Base-by-base conservation (phyloP, 1,140 invertebrate genomes). In the Colletes latitarsis region DNA sequence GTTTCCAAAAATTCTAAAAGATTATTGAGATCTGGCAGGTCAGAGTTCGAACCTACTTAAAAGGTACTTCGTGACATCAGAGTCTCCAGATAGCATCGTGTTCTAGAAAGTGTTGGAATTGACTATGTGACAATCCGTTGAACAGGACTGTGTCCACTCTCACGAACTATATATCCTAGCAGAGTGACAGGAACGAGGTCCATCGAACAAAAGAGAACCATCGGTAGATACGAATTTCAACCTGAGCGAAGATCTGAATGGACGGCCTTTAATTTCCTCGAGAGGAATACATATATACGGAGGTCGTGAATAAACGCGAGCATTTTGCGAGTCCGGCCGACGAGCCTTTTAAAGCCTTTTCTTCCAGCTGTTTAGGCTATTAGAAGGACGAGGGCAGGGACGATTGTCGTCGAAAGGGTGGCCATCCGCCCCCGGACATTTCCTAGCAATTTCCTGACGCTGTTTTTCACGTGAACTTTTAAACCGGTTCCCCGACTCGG, bases 371-470 rank as follows among this genome's bases (percentile, higher is more conserved):
- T 82, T 87, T 87, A 78, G 80, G 75, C 84, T 84, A 85, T 89
- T 85, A 85, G 84, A 84, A 77, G 75, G 77, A 71, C 77, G 69
- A 77, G 39, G 70, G 39, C 15, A 19, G 70, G 64, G 66, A 73
- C 64, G 83, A 81, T 58, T 21, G 60, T 53, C 78, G 77, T 86
- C 71, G 68, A 80, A 88, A 88, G 86, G 81, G 84, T 84, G 86
- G 77, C 86, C 81, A 77, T 85, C 75, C 75, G 77, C 66, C 85
- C 82, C 63, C 77, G 74, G 82, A 81, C 85, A 91, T 91, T 92
- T 91, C 90, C 91, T 92, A 78, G 90, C 90, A 92, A 92, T 92
- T 92, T 92, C 91, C 91, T 90, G 87, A 85, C 84, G 89, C 88
- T 90, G 89, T 91, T 91, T 91, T 91, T 92, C 89, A 92, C 82